phyloP scores from a whole-genome alignment of 2,113 vertebrate genomes.

The Mormyrus iriodes region DNA sequence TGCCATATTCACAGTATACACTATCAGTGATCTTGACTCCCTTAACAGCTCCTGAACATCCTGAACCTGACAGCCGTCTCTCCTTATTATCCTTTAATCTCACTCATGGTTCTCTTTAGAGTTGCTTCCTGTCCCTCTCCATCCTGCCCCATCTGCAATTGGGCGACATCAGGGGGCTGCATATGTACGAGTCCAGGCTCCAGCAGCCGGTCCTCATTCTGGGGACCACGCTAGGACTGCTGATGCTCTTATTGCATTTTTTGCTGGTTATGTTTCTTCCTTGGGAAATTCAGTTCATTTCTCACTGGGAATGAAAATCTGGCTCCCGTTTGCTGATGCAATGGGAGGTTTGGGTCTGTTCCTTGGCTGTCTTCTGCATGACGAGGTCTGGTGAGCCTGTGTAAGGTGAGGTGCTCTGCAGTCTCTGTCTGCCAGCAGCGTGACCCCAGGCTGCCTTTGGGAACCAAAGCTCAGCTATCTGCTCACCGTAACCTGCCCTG shows the following conservation, averaged over 20 bases:
- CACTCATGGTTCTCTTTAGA: neutral
- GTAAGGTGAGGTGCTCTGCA: neutral
- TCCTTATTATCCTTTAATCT: neutral
- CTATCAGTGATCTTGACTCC: neutral
- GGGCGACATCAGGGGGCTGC: neutral
- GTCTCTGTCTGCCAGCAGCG: neutral
- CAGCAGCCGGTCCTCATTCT: neutral
- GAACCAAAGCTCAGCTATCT: neutral
- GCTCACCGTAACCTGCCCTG: neutral
- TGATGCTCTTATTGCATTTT: slow-evolving; percentile 24
- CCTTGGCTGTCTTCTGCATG: neutral
- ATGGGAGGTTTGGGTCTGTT: neutral
- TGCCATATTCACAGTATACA: neutral
- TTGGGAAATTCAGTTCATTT: neutral
- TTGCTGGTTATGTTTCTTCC: neutral
- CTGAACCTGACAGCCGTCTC: neutral
- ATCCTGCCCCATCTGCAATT: neutral
- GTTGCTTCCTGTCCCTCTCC: neutral
- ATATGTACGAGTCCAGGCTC: too few species aligned
- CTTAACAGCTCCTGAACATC: neutral
- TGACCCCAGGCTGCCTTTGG: neutral
- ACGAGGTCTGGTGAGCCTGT: neutral
- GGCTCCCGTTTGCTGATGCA: neutral
- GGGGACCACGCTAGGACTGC: neutral
- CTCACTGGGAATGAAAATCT: neutral